phyloP scores from a whole-genome alignment of 23 tunicate genomes.

The Ciona savignyi region DNA sequence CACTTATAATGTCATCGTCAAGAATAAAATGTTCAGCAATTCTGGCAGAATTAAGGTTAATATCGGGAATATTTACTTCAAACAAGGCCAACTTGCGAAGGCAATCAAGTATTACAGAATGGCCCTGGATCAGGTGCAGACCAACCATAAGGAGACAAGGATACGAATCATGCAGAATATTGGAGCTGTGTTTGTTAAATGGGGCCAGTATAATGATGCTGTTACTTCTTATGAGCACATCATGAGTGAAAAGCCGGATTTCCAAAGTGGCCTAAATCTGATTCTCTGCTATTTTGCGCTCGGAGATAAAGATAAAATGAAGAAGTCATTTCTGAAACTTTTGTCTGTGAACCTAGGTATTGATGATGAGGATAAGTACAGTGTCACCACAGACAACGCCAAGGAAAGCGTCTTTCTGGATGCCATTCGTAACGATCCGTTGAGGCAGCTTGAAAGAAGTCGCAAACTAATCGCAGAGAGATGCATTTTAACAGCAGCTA shows the following conservation, averaged over 20 bases:
- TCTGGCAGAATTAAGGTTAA: constrained; percentile 93
- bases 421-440: constrained; percentile 72
- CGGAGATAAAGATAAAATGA: constrained; percentile 93
- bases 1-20: constrained; percentile 87
- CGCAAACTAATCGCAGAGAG: constrained; percentile 65
- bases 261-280: constrained; percentile 84
- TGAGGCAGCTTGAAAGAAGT: constrained; percentile 81
- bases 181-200: constrained; percentile 82
- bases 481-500: constrained; percentile 88
- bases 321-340: constrained; percentile 55
- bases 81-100: constrained; percentile 61
- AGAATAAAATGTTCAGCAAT: constrained; percentile 95
- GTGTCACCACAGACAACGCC: constrained; percentile 59
- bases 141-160: constrained; percentile 74
- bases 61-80: constrained; percentile 95
- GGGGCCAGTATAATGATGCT: constrained; percentile 97
- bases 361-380: constrained; percentile 96
- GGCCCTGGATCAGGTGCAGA: constrained; percentile 97
- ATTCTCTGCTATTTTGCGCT: constrained; percentile 88
- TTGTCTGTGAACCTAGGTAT: constrained; percentile 74
- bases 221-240: constrained; percentile 96
- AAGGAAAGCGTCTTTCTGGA: constrained; percentile 80
- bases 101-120: constrained; percentile 89
- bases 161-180: constrained; percentile 90
- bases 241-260: constrained; percentile 95